Percentiles rank a stretch among this genome's conserved stretches.
phyloP scores from a whole-genome alignment of 2,888 invertebrate genomes.

The Carterocephalus palaemon region DNA sequence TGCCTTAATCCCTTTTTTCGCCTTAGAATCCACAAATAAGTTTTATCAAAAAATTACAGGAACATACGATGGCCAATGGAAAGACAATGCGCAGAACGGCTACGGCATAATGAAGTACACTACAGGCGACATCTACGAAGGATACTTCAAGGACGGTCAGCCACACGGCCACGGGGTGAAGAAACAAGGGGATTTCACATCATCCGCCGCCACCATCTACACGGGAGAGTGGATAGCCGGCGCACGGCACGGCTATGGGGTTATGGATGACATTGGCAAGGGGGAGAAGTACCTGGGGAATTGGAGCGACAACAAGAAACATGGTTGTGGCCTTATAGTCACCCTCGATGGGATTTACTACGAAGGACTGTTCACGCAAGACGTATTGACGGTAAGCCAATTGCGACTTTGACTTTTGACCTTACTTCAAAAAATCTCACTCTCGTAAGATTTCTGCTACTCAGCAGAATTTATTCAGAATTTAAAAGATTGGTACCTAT shows the following conservation, averaged over 20 bases:
- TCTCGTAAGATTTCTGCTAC: too few relatives aligned
- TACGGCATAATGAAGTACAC: constrained; percentile 86
- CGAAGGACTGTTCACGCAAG: constrained; percentile 90
- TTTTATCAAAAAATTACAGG: constrained; percentile 66
- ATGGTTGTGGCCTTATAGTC: constrained; percentile 91
- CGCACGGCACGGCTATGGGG: constrained; percentile 90
- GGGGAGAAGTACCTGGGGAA: constrained; percentile 95
- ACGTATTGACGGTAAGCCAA: constrained; percentile 84
- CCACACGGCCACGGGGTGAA: constrained; percentile 92
- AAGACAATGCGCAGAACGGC: constrained; percentile 90
- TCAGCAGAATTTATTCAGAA: too few relatives aligned
- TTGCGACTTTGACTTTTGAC: too few relatives aligned
- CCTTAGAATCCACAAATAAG: too few relatives aligned
- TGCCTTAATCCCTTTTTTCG: too few relatives aligned
- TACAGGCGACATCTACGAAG: constrained; percentile 90
- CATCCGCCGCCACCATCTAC: constrained; percentile 87
- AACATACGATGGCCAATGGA: constrained; percentile 89
- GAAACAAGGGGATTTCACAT: constrained; percentile 87
- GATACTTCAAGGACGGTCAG: constrained; percentile 90
- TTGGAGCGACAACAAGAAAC: constrained; percentile 91
- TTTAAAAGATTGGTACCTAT: too few relatives aligned
- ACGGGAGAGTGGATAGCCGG: constrained; percentile 93
- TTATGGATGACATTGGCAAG: constrained; percentile 90
- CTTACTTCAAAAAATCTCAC: too few relatives aligned
- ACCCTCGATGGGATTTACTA: constrained; percentile 95